These are phyloP conservation scores for Apis laboriosa DNA, from an alignment of 1,140 invertebrate genomes.

Conservation along the genomic window DNA sequence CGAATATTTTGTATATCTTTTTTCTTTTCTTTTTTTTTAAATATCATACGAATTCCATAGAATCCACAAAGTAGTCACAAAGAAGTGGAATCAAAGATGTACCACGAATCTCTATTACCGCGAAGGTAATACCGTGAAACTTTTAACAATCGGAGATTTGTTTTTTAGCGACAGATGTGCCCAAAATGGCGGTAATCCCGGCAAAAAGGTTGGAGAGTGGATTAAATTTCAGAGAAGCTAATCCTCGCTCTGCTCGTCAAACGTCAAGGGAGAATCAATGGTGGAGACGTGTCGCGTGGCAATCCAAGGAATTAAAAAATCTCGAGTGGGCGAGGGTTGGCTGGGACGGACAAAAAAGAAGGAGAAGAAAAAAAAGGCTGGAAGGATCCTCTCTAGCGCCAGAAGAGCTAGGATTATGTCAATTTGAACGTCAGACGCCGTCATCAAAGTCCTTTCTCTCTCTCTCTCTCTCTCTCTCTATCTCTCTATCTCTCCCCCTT, in stretches of 20 bases:
- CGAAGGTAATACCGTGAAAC: too few species aligned
- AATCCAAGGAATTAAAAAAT: constrained; percentile 43
- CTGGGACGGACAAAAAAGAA: neutral
- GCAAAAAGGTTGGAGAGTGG: constrained; percentile 28
- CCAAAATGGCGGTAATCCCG: constrained; percentile 12
- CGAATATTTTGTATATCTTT: too few species aligned
- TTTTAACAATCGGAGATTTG: neutral
- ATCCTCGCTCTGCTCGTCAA: constrained; percentile 31
- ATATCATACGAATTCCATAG: too few species aligned
- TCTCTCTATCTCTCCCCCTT: too few species aligned
- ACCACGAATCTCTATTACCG: too few species aligned
- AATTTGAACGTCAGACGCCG: constrained; percentile 11
- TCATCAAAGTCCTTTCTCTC: constrained; percentile 4
- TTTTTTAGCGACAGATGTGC: neutral
- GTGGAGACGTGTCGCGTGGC: neutral
- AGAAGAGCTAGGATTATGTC: constrained; percentile 14
- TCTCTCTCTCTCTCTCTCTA: too few species aligned
- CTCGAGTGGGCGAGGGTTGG: neutral
- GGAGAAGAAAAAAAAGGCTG: neutral
- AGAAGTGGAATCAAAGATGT: too few species aligned
- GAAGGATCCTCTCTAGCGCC: neutral
- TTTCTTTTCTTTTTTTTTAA: too few species aligned
- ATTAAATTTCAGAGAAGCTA: constrained; percentile 45
- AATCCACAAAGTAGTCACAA: too few species aligned
- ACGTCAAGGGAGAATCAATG: constrained; percentile 29